A percentile compares a stretch with the other conserved stretches of the same genome.
Conservation (phyloP, 2,797 vertebrate species). For the Lagodon rhomboides region DNA sequence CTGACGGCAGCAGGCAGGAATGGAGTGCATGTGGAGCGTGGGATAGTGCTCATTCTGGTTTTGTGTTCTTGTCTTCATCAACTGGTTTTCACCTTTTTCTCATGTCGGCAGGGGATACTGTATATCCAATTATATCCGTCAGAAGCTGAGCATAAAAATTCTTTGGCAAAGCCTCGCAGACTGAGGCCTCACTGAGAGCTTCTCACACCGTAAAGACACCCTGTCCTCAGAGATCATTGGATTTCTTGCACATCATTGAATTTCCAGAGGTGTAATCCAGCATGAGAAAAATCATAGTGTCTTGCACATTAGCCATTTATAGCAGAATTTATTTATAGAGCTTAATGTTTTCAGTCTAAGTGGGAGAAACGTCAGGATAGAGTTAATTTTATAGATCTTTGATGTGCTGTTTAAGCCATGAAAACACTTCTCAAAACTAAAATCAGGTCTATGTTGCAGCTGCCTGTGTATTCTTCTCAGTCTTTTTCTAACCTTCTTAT, state of each 20-base stretch:
- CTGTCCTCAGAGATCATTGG: not conserved
- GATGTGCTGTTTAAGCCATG: not conserved
- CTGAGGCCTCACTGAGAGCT: not conserved
- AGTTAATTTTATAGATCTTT: not conserved
- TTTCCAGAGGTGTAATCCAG: not conserved
- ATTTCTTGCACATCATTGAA: conserved; percentile 6
- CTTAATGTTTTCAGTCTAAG: not conserved
- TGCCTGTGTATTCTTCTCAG: conserved; percentile 12
- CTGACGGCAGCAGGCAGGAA: conserved; percentile 43
- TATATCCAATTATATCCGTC: conserved; percentile 33
- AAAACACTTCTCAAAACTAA: not conserved
- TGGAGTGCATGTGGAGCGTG: conserved; percentile 28
- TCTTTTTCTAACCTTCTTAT: conserved; percentile 21
- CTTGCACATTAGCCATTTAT: not conserved
- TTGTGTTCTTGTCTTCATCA: conserved; percentile 50
- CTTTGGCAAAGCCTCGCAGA: conserved; percentile 16
- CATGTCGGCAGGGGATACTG: conserved; percentile 52
- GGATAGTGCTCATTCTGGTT: conserved; percentile 58
- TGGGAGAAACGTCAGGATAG: not conserved
- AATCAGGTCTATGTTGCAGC: not conserved
- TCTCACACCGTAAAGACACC: conserved; percentile 37
- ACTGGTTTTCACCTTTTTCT: conserved; percentile 59
- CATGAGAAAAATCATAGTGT: not conserved
- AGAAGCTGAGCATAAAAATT: conserved; percentile 32
- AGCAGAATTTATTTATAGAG: conserved; percentile 3